Percentiles rank a stretch among this genome's conserved stretches.
These are phyloP conservation scores for Hydrozoanthus gracilis DNA, from an alignment of 92 coral and sea anemone species.

Conservation along the genomic window DNA sequence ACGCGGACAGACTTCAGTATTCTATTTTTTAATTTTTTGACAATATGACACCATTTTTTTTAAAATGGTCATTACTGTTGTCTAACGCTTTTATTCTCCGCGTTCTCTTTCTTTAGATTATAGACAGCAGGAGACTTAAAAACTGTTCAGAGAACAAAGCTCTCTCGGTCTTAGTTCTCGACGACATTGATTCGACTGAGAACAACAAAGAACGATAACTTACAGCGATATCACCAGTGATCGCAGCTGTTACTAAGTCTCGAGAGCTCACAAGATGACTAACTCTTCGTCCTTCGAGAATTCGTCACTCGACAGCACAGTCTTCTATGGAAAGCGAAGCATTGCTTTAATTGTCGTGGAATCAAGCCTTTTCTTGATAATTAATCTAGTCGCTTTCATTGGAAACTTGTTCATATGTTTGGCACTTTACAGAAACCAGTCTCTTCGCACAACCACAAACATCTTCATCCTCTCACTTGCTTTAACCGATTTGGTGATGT, in stretches of 20 bases:
- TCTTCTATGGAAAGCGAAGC: neutral
- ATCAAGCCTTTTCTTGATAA: conserved; percentile 4
- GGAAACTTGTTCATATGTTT: conserved; percentile 32
- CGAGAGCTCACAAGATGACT: neutral
- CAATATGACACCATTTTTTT: no score
- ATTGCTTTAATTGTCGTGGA: neutral
- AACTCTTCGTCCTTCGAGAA: neutral
- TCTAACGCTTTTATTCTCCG: no score
- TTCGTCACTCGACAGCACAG: conserved; percentile 2
- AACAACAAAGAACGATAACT: neutral
- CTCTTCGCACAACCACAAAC: conserved; percentile 18
- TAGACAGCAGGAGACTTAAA: no score
- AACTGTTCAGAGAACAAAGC: no score
- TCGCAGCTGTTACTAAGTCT: neutral
- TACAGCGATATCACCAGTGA: no score
- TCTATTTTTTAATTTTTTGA: no score
- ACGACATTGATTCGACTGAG: neutral
- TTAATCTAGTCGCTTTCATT: conserved; percentile 3
- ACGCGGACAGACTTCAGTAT: no score
- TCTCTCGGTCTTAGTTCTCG: no score
- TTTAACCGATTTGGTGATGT: conserved; percentile 23
- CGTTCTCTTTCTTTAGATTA: no score
- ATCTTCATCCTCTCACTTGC: conserved; percentile 18
- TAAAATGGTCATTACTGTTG: no score
- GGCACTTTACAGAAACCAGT: conserved; percentile 22